Evolutionary conservation across 2,797 vertebrate species (phyloP).

Genomic region (Malacoraja senta): DNA sequence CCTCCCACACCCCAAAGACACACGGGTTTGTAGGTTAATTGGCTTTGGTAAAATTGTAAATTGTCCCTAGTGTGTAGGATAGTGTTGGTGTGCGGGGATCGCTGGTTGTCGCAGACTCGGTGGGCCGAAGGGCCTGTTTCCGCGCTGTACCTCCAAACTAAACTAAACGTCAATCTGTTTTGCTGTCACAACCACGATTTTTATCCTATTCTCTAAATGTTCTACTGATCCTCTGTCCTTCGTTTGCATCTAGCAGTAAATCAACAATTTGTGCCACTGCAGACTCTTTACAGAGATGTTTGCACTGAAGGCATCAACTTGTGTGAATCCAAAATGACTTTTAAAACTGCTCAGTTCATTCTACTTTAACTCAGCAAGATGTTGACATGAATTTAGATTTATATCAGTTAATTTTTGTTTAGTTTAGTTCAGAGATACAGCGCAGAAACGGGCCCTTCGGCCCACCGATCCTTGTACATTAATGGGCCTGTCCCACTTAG

Average conservation of each 20-base stretch:
- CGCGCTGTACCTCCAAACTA: no score
- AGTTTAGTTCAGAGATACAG: no score
- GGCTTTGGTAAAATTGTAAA: no score
- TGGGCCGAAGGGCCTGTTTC: no score
- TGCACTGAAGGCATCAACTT: not conserved
- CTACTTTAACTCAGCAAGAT: conserved; percentile 16
- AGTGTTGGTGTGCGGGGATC: no score
- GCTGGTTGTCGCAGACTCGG: no score
- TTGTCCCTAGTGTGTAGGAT: no score
- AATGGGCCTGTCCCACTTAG: no score
- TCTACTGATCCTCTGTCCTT: not conserved
- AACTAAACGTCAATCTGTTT: conserved; percentile 10
- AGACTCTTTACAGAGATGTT: not conserved
- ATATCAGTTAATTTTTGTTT: not conserved
- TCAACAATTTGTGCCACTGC: not conserved
- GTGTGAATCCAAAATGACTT: not conserved
- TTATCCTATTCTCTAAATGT: not conserved
- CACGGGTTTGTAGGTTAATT: no score
- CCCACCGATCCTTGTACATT: no score
- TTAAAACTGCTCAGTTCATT: not conserved
- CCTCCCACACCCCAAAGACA: no score
- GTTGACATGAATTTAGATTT: conserved; percentile 8
- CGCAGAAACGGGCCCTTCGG: no score
- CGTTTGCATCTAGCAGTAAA: not conserved
- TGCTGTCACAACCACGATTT: not conserved